Percentiles rank a stretch among this genome's conserved stretches.
Conservation (phyloP, 2,797 vertebrate genomes). For the Iguana delicatissima region DNA sequence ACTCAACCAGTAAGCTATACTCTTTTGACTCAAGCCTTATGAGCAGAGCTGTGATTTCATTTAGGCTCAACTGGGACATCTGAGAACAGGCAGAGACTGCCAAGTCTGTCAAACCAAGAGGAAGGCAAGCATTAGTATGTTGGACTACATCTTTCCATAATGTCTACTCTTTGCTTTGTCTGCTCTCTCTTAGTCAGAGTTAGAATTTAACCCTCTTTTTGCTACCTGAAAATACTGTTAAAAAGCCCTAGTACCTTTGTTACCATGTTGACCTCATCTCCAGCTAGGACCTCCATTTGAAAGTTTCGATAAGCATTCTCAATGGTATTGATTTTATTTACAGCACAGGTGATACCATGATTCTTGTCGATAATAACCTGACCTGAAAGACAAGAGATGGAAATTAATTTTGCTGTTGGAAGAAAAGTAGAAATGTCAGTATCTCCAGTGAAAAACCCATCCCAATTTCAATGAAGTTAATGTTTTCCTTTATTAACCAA, state of each 20-base stretch:
- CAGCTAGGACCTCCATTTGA: constrained; percentile 94
- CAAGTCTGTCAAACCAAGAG: constrained; percentile 28
- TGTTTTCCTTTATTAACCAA: background rate
- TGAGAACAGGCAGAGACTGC: background rate
- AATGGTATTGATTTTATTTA: constrained; percentile 93
- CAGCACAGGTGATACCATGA: constrained; percentile 91
- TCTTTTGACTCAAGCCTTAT: background rate
- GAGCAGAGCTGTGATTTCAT: constrained; percentile 21
- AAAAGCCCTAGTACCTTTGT: constrained; percentile 83
- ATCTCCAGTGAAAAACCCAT: background rate
- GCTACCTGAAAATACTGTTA: background rate
- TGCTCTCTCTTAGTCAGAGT: background rate
- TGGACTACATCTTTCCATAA: background rate
- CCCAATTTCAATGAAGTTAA: background rate
- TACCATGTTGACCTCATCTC: constrained; percentile 90
- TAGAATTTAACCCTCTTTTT: background rate
- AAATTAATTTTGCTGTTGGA: background rate
- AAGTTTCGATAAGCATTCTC: constrained; percentile 94
- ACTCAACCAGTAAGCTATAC: background rate
- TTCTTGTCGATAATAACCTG: constrained; percentile 98
- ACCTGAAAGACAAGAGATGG: constrained; percentile 74
- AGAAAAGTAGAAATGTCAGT: background rate
- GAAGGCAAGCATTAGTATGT: background rate
- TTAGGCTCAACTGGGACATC: constrained; percentile 38
- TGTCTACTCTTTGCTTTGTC: background rate